Evolutionary conservation across 2,797 vertebrate species (phyloP).

Genomic region (Oreonectes daqikongensis): DNA sequence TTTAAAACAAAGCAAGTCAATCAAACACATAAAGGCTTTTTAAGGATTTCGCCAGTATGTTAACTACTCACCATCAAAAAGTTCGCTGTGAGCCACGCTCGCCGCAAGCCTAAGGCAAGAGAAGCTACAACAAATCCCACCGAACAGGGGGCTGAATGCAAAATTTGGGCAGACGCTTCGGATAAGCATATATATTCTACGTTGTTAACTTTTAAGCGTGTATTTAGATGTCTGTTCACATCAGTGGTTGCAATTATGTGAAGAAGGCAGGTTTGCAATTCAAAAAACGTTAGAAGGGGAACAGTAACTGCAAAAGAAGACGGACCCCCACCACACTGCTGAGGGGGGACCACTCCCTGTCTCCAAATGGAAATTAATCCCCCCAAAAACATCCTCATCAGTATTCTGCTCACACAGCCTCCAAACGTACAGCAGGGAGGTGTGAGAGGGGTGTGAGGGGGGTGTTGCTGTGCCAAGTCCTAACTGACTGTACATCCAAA

Average conservation of each 20-base stretch:
- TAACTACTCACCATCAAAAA: slow-evolving; percentile 13
- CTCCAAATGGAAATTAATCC: slow-evolving; percentile 57
- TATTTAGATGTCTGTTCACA: neutral
- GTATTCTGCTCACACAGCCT: slow-evolving; percentile 59
- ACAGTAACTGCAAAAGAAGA: slow-evolving; percentile 9
- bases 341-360: slow-evolving; percentile 50
- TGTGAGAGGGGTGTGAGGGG: slow-evolving; percentile 30
- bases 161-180: neutral
- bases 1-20: slow-evolving; percentile 16
- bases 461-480: slow-evolving; percentile 30
- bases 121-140: neutral
- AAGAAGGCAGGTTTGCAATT: slow-evolving; percentile 12
- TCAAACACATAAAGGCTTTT: slow-evolving; percentile 2
- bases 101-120: slow-evolving; percentile 3
- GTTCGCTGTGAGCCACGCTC: neutral
- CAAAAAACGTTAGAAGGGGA: slow-evolving; percentile 7
- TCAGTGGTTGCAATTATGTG: neutral
- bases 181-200: neutral
- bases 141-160: neutral
- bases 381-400: slow-evolving; percentile 57
- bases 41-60: neutral
- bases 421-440: slow-evolving; percentile 44
- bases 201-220: slow-evolving; percentile 8
- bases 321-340: slow-evolving; percentile 7
- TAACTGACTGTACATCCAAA: slow-evolving; percentile 33